Base-by-base conservation (phyloP, 2,888 invertebrate genomes). In the Lepidocyrtinus sp. region DNA sequence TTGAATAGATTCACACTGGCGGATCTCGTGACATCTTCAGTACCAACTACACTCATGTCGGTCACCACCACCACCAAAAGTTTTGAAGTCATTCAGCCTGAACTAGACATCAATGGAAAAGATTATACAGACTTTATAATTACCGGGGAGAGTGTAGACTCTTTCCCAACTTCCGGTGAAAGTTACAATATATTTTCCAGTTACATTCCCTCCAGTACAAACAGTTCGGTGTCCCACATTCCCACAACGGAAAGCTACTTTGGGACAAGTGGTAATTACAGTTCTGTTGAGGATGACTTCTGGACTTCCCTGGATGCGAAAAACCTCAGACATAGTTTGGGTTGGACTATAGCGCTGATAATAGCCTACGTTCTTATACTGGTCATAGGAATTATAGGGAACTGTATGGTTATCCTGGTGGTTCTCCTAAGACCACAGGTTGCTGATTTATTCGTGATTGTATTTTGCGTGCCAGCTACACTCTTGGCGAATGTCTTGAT, bases 381-480 rank as follows among this genome's bases (percentile, higher is more conserved):
- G 61, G 70, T 88, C 5, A 80, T 88, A n/a, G 89, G 89, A 19
- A 81, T 88, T 5, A 81, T 88, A 26, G 88, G 87, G 1, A 87
- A 87, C 76, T 76, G 72, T 24, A 85, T 87, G 62, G 87, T 88
- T 5, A 83, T 87, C 15, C 71, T 87, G 22, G 88, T 88, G 9
- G 82, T 87, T 12, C 24, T 83, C 15, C 79, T 84, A 9, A 81
- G 83, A 46, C 77, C 76, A 63, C 83, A 87, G 7, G 59, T 81
- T 0, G 85, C 85, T 0, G 85, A 86, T 84, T 87, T 90, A 15
- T 87, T 90, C 55, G 90, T 90, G 50, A 87, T 90, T 19, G 85
- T 90, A 19, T 89, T 90, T 84, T 90, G 90, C 83, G 87, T 90
- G 1, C 90, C 90, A 0, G 88, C 89, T 9, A 90, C 89, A 1